A percentile compares a stretch with the other conserved stretches of the same genome.
Evolutionary conservation across 1,140 invertebrate species (phyloP).

Genomic region (Cydia pomonella): DNA sequence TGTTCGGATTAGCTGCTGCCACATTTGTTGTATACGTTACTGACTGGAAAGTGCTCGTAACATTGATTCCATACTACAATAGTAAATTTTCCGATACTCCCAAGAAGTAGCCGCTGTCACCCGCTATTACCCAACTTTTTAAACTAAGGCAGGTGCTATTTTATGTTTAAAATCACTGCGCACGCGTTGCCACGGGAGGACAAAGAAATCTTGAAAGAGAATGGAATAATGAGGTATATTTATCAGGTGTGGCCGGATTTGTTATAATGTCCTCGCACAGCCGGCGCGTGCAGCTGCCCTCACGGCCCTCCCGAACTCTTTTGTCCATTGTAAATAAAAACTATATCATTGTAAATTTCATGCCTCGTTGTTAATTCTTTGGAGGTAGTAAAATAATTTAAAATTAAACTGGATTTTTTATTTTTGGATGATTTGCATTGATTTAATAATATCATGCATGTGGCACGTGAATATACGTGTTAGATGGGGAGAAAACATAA

Average conservation of each 20-base stretch:
- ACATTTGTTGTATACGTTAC: conserved; percentile 84
- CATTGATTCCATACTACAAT: conserved; percentile 87
- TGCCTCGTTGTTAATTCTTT: conserved; percentile 29
- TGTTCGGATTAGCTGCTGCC: conserved; percentile 81
- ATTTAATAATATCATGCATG: not conserved
- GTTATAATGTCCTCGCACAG: conserved; percentile 64
- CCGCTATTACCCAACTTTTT: conserved; percentile 17
- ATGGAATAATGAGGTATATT: conserved; percentile 69
- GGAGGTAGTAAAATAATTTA: conserved; percentile 11
- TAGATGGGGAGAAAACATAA: not conserved
- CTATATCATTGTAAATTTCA: conserved; percentile 25
- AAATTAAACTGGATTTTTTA: conserved; percentile 30
- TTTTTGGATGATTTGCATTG: conserved; percentile 5
- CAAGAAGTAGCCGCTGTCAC: conserved; percentile 25
- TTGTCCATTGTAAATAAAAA: conserved; percentile 48
- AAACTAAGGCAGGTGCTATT: conserved; percentile 35
- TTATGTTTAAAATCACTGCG: conserved; percentile 43
- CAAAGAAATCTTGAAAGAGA: conserved; percentile 55
- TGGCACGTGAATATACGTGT: not conserved
- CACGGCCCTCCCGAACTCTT: conserved; percentile 59
- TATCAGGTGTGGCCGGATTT: conserved; percentile 75
- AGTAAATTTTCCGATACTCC: conserved; percentile 81
- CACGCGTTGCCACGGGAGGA: conserved; percentile 52
- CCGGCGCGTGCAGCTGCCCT: conserved; percentile 76
- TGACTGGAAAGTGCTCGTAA: conserved; percentile 86